These are phyloP conservation scores for Philaethria dido DNA, from an alignment of 2,888 invertebrate genomes.

Conservation along the genomic window DNA sequence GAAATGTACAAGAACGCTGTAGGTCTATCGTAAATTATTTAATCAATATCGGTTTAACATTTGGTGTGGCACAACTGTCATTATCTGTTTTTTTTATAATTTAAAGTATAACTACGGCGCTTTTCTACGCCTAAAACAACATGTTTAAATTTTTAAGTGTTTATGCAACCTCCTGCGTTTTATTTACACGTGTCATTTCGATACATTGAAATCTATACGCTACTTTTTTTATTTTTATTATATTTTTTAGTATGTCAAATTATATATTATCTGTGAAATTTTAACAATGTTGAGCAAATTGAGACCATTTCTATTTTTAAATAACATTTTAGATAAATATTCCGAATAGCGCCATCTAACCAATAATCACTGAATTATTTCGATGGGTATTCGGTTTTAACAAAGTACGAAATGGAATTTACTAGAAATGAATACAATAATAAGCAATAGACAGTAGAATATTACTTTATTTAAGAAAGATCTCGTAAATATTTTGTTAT, in stretches of 20 bases:
- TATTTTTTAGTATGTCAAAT: background rate
- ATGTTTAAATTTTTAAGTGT: background rate
- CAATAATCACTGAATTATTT: conserved; percentile 63
- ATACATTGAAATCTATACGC: background rate
- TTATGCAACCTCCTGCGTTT: background rate
- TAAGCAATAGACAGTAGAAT: background rate
- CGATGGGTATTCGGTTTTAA: conserved; percentile 38
- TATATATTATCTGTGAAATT: background rate
- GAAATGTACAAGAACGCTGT: background rate
- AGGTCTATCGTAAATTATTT: too few species aligned
- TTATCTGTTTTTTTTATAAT: too few species aligned
- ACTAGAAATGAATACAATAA: background rate
- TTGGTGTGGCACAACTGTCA: too few species aligned
- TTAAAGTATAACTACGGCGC: background rate
- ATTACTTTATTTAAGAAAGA: background rate
- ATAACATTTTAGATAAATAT: conserved; percentile 5
- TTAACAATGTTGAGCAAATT: background rate
- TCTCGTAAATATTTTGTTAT: background rate
- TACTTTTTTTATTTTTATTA: background rate
- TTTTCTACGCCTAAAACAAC: background rate
- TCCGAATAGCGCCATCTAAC: conserved; percentile 73
- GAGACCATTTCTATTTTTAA: background rate
- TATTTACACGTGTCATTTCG: background rate
- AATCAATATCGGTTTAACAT: too few species aligned
- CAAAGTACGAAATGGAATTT: conserved; percentile 6